A percentile compares a stretch with the other conserved stretches of the same genome.
phyloP scores from a whole-genome alignment of 2,113 vertebrate species.

The Seriola rivoliana region DNA sequence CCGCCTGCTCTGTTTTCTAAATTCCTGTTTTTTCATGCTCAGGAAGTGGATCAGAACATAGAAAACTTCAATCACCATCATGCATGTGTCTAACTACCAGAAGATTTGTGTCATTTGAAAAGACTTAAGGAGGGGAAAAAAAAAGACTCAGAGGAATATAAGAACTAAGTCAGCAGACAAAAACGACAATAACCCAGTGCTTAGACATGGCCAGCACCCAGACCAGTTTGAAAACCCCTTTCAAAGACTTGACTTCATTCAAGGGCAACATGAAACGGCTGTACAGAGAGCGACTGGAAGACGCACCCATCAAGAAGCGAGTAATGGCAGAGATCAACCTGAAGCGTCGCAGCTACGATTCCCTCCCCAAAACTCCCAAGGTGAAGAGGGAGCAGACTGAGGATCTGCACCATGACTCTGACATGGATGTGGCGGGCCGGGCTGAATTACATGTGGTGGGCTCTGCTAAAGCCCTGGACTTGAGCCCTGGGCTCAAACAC shows the following conservation, averaged over 20 bases:
- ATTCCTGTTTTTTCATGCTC: conserved; percentile 13
- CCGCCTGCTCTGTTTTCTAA: conserved; percentile 15
- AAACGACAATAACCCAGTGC: conserved; percentile 57
- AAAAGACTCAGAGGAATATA: conserved; percentile 50
- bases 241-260: conserved; percentile 85
- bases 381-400: conserved; percentile 93
- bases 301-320: conserved; percentile 91
- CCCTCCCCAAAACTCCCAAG: conserved; percentile 85
- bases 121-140: conserved; percentile 33
- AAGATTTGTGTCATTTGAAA: conserved; percentile 77
- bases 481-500: conserved; percentile 97
- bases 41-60: conserved; percentile 69
- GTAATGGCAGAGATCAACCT: conserved; percentile 91
- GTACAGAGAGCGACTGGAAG: conserved; percentile 87
- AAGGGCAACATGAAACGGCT: conserved; percentile 87
- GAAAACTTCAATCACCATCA: conserved; percentile 73
- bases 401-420: conserved; percentile 82
- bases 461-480: conserved; percentile 89
- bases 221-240: conserved; percentile 86
- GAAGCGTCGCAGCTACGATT: conserved; percentile 85
- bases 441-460: conserved; percentile 80
- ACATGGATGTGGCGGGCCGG: conserved; percentile 78
- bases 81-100: conserved; percentile 75
- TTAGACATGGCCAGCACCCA: conserved; percentile 90
- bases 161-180: conserved; percentile 45